Base-by-base conservation (phyloP, 1,140 invertebrate species). In the Chymomyza costata region DNA sequence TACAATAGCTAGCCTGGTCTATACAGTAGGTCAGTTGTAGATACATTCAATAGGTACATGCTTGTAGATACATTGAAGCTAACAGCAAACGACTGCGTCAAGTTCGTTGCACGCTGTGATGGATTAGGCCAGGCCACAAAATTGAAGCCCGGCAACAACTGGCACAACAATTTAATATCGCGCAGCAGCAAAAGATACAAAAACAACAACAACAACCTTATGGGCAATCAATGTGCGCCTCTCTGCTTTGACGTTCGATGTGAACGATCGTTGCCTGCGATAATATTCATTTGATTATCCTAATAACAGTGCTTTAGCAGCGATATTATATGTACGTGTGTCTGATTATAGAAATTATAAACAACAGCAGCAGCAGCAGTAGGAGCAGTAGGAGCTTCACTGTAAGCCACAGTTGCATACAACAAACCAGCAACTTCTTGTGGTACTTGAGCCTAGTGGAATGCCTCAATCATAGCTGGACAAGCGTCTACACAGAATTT, bases 211-310 rank as follows among this genome's bases (percentile, higher is more conserved):
- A 32, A 17, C 32, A 58, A 28, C 58, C 15, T 13, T 15, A 1
- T 43, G 21, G 19, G 21, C 11, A 43, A 13, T 47, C 25, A 47
- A 16, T 60, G 40, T n/a, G n/a, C n/a, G n/a, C n/a, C n/a, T n/a
- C n/a, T n/a, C n/a, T n/a, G n/a, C n/a, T n/a, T n/a, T n/a, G n/a
- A n/a, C n/a, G 35, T 40, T 51, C 38, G 31, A 10, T 10, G n/a
- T 16, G 21, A 19, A 47, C 63, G 82, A 84, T 84, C 70, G 60
- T 53, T 61, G 62, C 51, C 58, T 65, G 60, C 65, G 82, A 84
- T 84, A 84, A 84, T 83, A 82, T 71, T 80, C 82, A 84, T 84
- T 84, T 84, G 82, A 84, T 84, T 84, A 84, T 83, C 74, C 78
- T 84, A 84, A 84, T 84, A 84, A 84, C 82, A 84, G 82, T 84